Percentiles rank a stretch among this genome's conserved stretches.
phyloP scores from a whole-genome alignment of 2,888 invertebrate genomes.

The Drosophila aldrichi region DNA sequence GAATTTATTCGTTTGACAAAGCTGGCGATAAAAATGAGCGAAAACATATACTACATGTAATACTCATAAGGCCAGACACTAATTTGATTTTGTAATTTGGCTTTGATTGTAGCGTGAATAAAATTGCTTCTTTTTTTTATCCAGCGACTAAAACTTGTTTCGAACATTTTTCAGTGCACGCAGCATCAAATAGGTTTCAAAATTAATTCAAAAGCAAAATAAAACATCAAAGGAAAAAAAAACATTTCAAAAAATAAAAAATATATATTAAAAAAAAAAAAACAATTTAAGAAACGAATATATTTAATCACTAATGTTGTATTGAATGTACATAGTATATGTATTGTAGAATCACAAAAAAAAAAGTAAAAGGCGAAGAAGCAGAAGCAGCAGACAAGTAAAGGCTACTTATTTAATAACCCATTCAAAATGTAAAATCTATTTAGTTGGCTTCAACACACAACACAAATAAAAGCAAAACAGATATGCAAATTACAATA shows the following conservation, averaged over 20 bases:
- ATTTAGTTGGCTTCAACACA: slow-evolving; percentile 20
- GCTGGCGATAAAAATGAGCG: not conserved
- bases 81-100: slow-evolving; percentile 9
- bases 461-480: not conserved
- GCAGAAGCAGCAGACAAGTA: not conserved
- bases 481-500: slow-evolving; percentile 2
- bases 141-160: not conserved
- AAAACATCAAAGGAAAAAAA: not conserved
- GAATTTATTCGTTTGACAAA: slow-evolving; percentile 2
- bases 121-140: not conserved
- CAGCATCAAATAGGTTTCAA: slow-evolving; percentile 46
- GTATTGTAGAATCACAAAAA: slow-evolving; percentile 15
- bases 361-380: not conserved
- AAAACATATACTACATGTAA: not conserved
- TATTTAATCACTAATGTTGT: slow-evolving; percentile 13
- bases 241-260: not conserved
- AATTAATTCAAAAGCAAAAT: slow-evolving; percentile 33
- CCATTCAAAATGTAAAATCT: slow-evolving; percentile 9
- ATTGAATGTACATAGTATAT: slow-evolving; percentile 28
- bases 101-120: slow-evolving; percentile 12
- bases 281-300: slow-evolving; percentile 7
- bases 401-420: slow-evolving; percentile 20
- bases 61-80: slow-evolving; percentile 5
- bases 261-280: not conserved
- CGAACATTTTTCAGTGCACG: slow-evolving; percentile 17